Evolutionary conservation across 2,113 vertebrate genomes (phyloP), one percentile per base, ranked within the genome.

Genomic region (Electrona antarctica): DNA sequence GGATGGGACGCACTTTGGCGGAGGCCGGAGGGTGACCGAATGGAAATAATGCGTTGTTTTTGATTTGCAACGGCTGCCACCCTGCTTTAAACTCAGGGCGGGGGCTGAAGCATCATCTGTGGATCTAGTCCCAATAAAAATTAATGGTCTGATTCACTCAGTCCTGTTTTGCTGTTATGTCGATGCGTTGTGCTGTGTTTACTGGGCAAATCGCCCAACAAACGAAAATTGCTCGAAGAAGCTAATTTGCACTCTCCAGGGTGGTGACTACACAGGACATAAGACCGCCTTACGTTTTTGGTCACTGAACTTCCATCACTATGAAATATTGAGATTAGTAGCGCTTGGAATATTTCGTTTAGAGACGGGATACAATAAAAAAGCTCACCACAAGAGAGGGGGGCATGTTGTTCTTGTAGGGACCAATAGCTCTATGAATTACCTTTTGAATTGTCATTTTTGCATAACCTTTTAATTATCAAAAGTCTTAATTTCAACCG

Each of bases 31-130:
- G 79, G 46, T 81, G 74, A 89, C 78, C 70, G 63, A 48, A 49
- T 74, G 79, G 77, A 87, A 82, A 85, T 69, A 61, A 78, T 73
- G 56, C 6, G 65, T 77, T 66, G 79, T 50, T 71, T 78, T 83
- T 80, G 45, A 78, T 87, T 76, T 81, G 67, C 71, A 61, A 46
- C 45, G 21, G 71, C 56, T 67, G 11, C 63, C 78, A 57, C 64
- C 80, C 33, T 68, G 41, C 58, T 76, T 4, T 80, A 69, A 78
- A 77, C 62, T 65, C 49, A 3, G 14, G 7, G 7, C 29, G 14
- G 29, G 56, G 54, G 55, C 51, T 72, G 41, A 82, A 73, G 61
- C 65, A 57, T 4, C 62, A 67, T n/a, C 62, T 49, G 62, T 69
- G 11, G 55, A 69, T 60, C 47, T 58, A 54, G 13, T 50, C 2